These are phyloP conservation scores for Saimiri boliviensis DNA, from an alignment of 2,113 vertebrate species.

Conservation along the genomic window DNA sequence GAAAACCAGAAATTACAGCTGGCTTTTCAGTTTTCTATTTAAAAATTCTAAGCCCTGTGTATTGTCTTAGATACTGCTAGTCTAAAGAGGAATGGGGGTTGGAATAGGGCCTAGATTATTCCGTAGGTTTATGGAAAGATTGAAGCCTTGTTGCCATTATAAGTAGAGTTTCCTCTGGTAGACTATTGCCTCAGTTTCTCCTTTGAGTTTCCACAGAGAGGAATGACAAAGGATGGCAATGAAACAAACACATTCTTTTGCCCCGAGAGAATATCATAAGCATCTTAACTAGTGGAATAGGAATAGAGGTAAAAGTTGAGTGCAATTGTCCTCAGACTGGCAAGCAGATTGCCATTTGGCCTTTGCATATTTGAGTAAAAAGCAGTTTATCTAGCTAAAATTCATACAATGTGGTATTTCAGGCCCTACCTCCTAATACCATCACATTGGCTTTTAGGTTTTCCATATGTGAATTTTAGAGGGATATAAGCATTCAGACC, in stretches of 20 bases:
- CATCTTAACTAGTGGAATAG: background rate
- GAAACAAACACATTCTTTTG: background rate
- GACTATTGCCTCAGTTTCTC: background rate
- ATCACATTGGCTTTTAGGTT: background rate
- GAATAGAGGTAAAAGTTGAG: background rate
- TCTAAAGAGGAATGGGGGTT: background rate
- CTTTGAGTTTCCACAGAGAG: background rate
- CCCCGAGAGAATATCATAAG: background rate
- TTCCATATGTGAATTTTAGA: background rate
- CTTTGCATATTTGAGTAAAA: background rate
- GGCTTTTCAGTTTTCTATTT: background rate
- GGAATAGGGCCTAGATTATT: background rate
- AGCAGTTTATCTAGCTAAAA: background rate
- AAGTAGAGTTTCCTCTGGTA: background rate
- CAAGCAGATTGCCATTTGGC: background rate
- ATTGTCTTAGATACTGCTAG: background rate
- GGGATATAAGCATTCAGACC: accelerated
- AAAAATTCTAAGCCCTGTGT: background rate
- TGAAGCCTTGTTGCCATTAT: background rate
- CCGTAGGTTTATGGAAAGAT: background rate
- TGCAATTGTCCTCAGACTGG: background rate
- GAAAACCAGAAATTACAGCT: background rate
- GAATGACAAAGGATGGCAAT: background rate
- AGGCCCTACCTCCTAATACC: background rate
- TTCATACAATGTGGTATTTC: background rate